A percentile compares a stretch with the other conserved stretches of the same genome.
Conservation (phyloP, 2,888 invertebrate genomes). For the Mayetiola destructor region DNA sequence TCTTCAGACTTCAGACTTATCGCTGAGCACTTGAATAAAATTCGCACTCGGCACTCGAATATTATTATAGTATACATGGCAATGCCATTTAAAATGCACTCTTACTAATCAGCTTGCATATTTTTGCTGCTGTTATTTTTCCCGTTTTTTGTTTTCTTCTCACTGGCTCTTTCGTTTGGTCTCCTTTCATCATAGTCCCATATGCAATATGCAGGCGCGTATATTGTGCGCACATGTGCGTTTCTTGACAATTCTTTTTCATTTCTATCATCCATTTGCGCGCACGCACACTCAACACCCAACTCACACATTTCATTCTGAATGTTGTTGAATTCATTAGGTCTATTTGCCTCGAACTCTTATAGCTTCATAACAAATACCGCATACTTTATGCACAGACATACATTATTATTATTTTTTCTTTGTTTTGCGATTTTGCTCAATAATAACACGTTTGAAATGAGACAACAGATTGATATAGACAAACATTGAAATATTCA, state of each 20-base stretch:
- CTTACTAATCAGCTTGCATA: slow-evolving; percentile 12
- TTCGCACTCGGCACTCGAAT: slow-evolving; percentile 10
- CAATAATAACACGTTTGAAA: slow-evolving; percentile 6
- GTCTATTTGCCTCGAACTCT: slow-evolving; percentile 7
- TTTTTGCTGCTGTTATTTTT: slow-evolving; percentile 3
- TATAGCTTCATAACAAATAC: no score
- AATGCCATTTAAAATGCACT: no score
- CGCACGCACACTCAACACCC: no score
- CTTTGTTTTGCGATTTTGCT: no score
- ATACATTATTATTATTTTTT: no score
- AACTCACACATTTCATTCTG: no score
- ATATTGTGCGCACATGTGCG: slow-evolving; percentile 6
- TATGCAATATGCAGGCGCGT: no score
- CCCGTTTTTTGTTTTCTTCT: not conserved
- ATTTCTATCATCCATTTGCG: no score
- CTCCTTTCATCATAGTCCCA: no score
- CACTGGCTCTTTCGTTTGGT: not conserved
- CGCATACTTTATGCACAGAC: slow-evolving; percentile 8
- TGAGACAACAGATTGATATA: slow-evolving; percentile 10
- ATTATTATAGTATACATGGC: slow-evolving; percentile 3
- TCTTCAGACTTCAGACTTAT: no score
- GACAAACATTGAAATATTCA: not conserved
- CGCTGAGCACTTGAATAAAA: no score
- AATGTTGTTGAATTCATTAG: slow-evolving; percentile 7
- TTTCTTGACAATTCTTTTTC: slow-evolving; percentile 3